phyloP scores from a whole-genome alignment of 2,888 invertebrate species.

The Oscheius sp. region DNA sequence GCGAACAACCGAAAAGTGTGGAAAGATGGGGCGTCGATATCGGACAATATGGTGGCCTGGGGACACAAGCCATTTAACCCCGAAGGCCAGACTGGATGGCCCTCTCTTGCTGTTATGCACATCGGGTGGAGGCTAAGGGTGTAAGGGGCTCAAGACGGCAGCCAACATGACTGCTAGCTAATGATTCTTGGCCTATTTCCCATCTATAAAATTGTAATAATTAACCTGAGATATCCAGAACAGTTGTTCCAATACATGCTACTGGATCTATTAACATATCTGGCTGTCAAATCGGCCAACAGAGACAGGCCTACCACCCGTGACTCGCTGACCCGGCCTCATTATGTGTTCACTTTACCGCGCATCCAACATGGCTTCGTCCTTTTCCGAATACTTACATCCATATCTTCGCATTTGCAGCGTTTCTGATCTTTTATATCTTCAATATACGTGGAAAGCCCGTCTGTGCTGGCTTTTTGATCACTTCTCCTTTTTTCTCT shows the following conservation, averaged over 20 bases:
- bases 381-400: not conserved
- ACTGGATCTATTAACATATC: slow-evolving; percentile 26
- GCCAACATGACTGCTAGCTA: not conserved
- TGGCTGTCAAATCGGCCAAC: slow-evolving; percentile 27
- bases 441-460: not conserved
- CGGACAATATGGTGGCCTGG: not conserved
- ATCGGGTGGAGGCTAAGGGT: not conserved
- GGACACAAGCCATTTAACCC: slow-evolving; percentile 31
- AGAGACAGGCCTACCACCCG: slow-evolving; percentile 15
- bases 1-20: not conserved
- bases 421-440: too few relatives aligned
- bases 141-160: too few relatives aligned
- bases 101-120: slow-evolving; percentile 28
- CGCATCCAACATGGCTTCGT: slow-evolving; percentile 19
- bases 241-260: not conserved
- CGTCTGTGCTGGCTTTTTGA: not conserved
- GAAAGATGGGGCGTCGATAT: too few relatives aligned
- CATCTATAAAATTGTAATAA: not conserved
- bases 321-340: slow-evolving; percentile 35
- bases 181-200: too few relatives aligned
- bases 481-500: not conserved
- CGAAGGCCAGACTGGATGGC: slow-evolving; percentile 8
- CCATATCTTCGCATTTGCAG: not conserved
- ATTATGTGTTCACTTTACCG: slow-evolving; percentile 32
- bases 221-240: not conserved